Evolutionary conservation across 2,113 vertebrate genomes (phyloP), one percentile per base, ranked within the genome.

Genomic region (Nycticryphes semicollaris): DNA sequence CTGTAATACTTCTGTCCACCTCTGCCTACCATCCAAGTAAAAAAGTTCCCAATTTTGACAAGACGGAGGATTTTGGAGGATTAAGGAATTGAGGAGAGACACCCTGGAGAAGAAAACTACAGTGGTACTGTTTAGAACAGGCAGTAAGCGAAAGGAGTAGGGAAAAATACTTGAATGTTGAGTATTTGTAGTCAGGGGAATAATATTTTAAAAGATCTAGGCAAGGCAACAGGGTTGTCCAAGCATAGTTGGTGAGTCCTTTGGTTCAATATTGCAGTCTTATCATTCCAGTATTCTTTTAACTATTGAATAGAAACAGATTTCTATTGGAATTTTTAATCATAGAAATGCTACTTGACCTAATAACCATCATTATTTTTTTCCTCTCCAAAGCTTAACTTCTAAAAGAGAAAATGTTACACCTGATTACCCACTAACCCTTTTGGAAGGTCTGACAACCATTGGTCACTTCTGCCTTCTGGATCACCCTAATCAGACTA

Each of bases 391-490:
- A 95, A 99, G 99, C 90, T 79, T 97, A 21, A 98, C 97, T 95
- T 97, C 97, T 41, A 99, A 98, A 97, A 98, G 97, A 91, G 99
- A 99, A 97, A 99, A 99, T 90, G 98, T 99, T 83, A 98, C 99
- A 4, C 99, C 99, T 35, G 99, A 99, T 97, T 99, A 99, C 81
- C 99, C 99, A 30, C 97, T 99, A 45, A 99, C 99, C 37, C 98
- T 99, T 35, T 90, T 99, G 68, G 99, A 99, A 98, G 99, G 99
- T 24, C 98, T 99, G 72, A 99, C 99, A 64, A 98, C 98, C 63
- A 99, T 99, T 33, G 98, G 98, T 85, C 99, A 99, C 93, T 99
- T 99, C 83, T 99, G 99, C 97, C 98, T 99, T 50, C 94, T 99
- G 96, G 99, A 99, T 91, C 98, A 98, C 56, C 94, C 98, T 67